Conservation (phyloP, 35 echinoderm and acorn worm genomes). For the Anneissia japonica region DNA sequence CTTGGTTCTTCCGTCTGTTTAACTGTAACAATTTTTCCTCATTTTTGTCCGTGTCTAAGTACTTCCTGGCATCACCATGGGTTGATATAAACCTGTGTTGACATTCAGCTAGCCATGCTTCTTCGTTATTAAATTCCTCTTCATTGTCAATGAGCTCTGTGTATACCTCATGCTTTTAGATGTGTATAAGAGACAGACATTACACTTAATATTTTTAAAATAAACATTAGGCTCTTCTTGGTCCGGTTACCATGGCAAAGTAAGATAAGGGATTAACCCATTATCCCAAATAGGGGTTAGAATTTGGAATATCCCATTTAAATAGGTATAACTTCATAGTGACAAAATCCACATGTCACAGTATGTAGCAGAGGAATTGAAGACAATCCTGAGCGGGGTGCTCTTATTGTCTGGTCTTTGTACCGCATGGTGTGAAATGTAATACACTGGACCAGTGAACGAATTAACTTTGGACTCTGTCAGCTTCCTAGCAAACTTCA, state of each 20-base stretch:
- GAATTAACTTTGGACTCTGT: not conserved
- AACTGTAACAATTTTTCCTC: no score
- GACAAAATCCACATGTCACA: no score
- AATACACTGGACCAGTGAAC: not conserved
- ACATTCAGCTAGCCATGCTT: constrained; percentile 30
- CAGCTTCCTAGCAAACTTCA: not conserved
- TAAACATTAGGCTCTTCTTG: no score
- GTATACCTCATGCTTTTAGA: constrained; percentile 10
- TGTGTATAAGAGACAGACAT: no score
- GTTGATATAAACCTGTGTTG: constrained; percentile 6
- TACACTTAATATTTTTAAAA: no score
- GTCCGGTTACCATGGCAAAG: no score
- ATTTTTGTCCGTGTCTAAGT: no score
- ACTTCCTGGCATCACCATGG: constrained; percentile 4
- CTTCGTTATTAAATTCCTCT: constrained; percentile 20
- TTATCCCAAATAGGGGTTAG: no score
- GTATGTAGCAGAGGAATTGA: not conserved
- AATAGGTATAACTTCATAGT: no score
- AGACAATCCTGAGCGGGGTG: not conserved
- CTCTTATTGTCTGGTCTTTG: not conserved
- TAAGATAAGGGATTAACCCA: no score
- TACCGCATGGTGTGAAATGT: not conserved
- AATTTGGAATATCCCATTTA: no score
- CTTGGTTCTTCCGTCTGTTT: no score
- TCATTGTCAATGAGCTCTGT: constrained; percentile 9